Evolutionary conservation across 2,797 vertebrate genomes (phyloP).

Genomic region (Xyrichtys novacula): DNA sequence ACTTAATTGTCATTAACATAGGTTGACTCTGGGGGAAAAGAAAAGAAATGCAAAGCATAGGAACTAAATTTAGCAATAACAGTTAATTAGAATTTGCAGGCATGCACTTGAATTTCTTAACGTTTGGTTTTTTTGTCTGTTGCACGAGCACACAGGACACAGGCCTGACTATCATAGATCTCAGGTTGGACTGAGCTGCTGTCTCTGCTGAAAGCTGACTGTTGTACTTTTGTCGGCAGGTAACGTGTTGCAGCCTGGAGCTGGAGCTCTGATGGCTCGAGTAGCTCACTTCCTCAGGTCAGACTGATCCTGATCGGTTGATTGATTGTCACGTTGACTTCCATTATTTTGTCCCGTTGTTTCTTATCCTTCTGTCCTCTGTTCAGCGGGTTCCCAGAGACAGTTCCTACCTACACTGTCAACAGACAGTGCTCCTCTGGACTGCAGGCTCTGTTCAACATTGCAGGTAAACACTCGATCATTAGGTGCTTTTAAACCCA

Average conservation of each 20-base stretch:
- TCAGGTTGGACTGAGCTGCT: too few species aligned
- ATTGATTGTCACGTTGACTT: not conserved
- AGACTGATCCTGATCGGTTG: constrained; percentile 15
- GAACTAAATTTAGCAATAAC: too few species aligned
- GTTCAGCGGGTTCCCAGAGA: constrained; percentile 91
- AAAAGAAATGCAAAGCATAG: too few species aligned
- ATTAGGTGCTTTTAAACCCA: not conserved
- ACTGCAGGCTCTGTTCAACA: constrained; percentile 91
- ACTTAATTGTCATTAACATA: too few species aligned
- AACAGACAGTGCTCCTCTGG: constrained; percentile 95
- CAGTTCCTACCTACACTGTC: constrained; percentile 88
- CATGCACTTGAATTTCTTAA: too few species aligned
- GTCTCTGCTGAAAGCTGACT: too few species aligned
- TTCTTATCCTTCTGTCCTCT: constrained; percentile 6
- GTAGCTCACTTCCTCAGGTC: constrained; percentile 94
- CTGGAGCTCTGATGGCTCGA: constrained; percentile 88
- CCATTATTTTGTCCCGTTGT: not conserved
- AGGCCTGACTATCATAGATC: too few species aligned
- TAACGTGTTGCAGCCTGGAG: constrained; percentile 95
- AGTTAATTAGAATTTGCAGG: too few species aligned
- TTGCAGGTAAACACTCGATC: constrained; percentile 85
- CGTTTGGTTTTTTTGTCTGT: too few species aligned
- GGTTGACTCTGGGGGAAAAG: too few species aligned
- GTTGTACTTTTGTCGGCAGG: constrained; percentile 79
- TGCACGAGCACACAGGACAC: too few species aligned